Percentiles rank a stretch among this genome's conserved stretches.
Conservation (phyloP, 2,888 invertebrate genomes). For the Pterobdella sp. region DNA sequence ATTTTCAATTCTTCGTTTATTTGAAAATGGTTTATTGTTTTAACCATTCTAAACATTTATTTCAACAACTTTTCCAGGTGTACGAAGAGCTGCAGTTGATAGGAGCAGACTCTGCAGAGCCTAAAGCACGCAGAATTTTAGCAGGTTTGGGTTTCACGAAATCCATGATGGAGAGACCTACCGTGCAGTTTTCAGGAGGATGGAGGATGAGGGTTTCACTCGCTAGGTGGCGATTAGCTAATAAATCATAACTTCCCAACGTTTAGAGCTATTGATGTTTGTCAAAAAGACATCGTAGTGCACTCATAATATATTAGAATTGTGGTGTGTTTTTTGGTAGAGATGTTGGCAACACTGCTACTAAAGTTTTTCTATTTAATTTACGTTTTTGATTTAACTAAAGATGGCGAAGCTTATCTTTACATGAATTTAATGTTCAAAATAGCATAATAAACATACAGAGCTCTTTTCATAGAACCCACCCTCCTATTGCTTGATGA, state of each 20-base stretch:
- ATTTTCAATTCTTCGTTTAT: no score
- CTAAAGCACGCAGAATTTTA: conserved; percentile 84
- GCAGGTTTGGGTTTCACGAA: conserved; percentile 85
- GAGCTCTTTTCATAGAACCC: conserved; percentile 89
- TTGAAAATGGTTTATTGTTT: no score
- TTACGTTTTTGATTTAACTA: neutral
- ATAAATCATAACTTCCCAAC: neutral
- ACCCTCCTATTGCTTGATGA: conserved; percentile 93
- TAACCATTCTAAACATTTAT: neutral
- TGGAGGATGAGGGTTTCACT: conserved; percentile 99
- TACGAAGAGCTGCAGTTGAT: conserved; percentile 91
- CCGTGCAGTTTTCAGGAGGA: conserved; percentile 66
- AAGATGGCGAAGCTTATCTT: neutral
- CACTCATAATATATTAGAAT: no score
- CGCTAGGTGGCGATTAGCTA: conserved; percentile 59
- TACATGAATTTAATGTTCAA: no score
- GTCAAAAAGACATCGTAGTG: no score
- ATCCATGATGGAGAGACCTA: conserved; percentile 73
- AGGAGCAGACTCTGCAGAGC: conserved; percentile 94
- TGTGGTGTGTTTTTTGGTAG: neutral
- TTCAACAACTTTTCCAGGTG: conserved; percentile 52
- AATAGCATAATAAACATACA: no score
- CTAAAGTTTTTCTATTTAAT: neutral
- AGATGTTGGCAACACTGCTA: neutral
- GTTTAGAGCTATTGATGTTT: neutral